Percentiles rank a stretch among this genome's conserved stretches.
Conservation (phyloP, 2,113 vertebrate genomes). For the Percina caprodes region DNA sequence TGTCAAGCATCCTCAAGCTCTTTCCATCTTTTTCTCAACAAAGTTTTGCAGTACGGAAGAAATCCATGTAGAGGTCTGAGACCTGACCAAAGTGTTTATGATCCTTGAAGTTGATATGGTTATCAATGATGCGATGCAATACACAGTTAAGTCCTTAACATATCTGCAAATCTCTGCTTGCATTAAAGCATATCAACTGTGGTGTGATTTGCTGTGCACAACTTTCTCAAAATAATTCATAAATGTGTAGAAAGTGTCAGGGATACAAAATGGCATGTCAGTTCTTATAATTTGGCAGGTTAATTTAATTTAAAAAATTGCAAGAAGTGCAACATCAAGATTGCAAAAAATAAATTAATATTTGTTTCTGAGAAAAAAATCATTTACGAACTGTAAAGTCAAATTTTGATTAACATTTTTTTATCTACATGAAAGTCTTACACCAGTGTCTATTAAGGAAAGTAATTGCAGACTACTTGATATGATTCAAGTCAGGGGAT, state of each 20-base stretch:
- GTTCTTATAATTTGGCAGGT: not conserved
- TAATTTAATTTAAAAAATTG: too few relatives aligned
- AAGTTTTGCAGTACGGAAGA: not conserved
- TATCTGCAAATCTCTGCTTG: not conserved
- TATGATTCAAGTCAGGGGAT: slow-evolving; percentile 5
- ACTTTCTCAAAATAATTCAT: not conserved
- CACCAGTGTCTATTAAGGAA: not conserved
- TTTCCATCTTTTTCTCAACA: not conserved
- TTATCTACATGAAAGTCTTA: not conserved
- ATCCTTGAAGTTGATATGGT: not conserved
- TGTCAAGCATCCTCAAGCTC: not conserved
- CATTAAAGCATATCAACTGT: not conserved
- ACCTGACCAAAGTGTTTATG: not conserved
- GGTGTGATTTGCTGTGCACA: not conserved
- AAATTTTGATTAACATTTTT: not conserved
- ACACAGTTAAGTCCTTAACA: not conserved
- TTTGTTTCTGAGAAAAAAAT: not conserved
- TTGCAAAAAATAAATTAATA: not conserved
- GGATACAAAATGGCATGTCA: not conserved
- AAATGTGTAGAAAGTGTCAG: not conserved
- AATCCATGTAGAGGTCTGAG: not conserved
- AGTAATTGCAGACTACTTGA: not conserved
- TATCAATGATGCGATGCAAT: not conserved
- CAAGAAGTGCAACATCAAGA: not conserved
- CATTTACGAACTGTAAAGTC: not conserved